Evolutionary conservation across 2,888 invertebrate species (phyloP), one percentile per base, ranked within the genome.

Genomic region (Dryadula phaetusa): DNA sequence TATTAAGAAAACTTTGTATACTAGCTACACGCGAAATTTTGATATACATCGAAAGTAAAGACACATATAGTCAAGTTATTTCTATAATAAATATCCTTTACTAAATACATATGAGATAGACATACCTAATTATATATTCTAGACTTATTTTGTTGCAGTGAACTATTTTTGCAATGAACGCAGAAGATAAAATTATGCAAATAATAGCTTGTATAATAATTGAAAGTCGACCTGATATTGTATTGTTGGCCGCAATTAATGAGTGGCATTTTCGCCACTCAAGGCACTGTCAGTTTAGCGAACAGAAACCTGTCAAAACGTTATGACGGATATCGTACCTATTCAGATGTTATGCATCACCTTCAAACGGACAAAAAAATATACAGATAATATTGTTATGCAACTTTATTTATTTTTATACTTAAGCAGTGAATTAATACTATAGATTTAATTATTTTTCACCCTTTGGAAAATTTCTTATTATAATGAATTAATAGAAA

Each of bases 191-290:
- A 62, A 72, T 76, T 74, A 76, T 74, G 75, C 72, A 74, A 76
- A 76, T 74, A 70, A 64, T 73, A 54, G 81, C 80, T 88, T 88
- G 86, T 87, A 83, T 86, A 89, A 89, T 84, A 86, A 83, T 87
- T 83, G 88, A 90, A 90, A 91, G 89, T 86, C 76, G 80, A 80
- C 79, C 86, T 76, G 81, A 80, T 79, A 80, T 82, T 76, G 73
- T 75, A 81, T 77, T 79, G 83, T 85, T 82, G 78, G 82, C 78
- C 82, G 80, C 84, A 86, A 87, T 87, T 87, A 90, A 85, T 85
- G 83, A 83, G 84, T 80, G 80, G 76, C 78, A 77, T 84, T 84
- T 85, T 83, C 79, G 81, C 79, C 82, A 83, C 82, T 85, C 81
- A 80, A 73, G 75, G 73, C 74, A 73, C 80, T 82, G 83, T 83